phyloP scores from a whole-genome alignment of 2,888 invertebrate genomes.

The Polymixis lichenea region DNA sequence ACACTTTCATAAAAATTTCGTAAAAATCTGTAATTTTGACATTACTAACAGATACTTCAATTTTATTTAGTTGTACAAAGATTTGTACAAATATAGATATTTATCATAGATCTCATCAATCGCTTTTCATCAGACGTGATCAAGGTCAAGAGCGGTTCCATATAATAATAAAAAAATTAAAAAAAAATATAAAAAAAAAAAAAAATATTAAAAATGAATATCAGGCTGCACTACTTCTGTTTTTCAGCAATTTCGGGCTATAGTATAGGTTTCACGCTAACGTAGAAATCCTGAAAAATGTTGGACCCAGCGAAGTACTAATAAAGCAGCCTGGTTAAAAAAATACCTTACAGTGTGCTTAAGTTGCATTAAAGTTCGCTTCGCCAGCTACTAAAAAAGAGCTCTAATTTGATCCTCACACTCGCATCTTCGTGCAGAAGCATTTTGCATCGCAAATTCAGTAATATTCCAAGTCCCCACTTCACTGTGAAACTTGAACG shows the following conservation, averaged over 20 bases:
- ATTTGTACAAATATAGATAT: not conserved
- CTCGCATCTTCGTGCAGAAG: slow-evolving; percentile 9
- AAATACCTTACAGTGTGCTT: not conserved
- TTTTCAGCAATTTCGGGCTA: not conserved
- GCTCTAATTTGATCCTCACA: not conserved
- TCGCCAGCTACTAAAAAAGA: not conserved
- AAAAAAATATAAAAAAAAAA: no score
- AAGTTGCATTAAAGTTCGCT: not conserved
- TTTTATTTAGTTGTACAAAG: no score
- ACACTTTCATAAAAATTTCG: no score
- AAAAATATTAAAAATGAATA: no score
- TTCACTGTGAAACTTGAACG: slow-evolving; percentile 28
- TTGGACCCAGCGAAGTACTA: not conserved
- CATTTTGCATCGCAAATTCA: slow-evolving; percentile 63
- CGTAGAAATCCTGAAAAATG: not conserved
- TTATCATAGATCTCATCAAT: no score
- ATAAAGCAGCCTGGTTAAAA: not conserved
- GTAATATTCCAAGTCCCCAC: slow-evolving; percentile 44
- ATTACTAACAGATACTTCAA: no score
- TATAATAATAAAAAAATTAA: no score
- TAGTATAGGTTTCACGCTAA: not conserved
- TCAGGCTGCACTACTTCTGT: not conserved
- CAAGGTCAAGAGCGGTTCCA: no score
- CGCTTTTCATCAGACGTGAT: no score
- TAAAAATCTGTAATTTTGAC: no score